phyloP scores from a whole-genome alignment of 2,888 invertebrate species.

The Exephanes ischioxanthus region DNA sequence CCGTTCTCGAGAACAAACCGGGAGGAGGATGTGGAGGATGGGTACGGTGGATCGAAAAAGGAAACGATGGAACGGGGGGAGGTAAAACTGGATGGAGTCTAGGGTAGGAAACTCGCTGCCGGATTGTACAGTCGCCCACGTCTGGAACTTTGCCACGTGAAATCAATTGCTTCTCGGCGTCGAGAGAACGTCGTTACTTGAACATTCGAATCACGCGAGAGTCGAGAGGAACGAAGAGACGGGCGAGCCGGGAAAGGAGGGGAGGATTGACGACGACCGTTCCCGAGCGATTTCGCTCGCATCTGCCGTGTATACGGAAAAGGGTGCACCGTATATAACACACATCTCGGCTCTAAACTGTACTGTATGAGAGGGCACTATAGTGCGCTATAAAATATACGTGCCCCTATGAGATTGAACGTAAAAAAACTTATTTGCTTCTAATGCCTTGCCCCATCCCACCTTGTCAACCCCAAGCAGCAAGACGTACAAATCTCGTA shows the following conservation, averaged over 20 bases:
- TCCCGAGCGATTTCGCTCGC: conserved; percentile 60
- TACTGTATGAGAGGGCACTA: neutral
- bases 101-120: conserved; percentile 19
- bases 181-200: conserved; percentile 75
- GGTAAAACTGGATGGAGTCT: conserved; percentile 25
- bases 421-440: conserved; percentile 33
- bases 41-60: conserved; percentile 36
- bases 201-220: conserved; percentile 74
- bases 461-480: neutral
- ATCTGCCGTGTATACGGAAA: conserved; percentile 42
- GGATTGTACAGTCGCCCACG: conserved; percentile 58
- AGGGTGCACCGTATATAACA: conserved; percentile 16
- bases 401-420: conserved; percentile 15
- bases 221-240: conserved; percentile 43
- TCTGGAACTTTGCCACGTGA: conserved; percentile 77
- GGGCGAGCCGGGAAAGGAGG: conserved; percentile 2
- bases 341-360: neutral
- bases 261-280: conserved; percentile 61
- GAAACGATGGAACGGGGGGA: conserved; percentile 17
- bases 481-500: neutral
- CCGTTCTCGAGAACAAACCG: conserved; percentile 60
- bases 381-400: conserved; percentile 7
- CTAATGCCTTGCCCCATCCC: neutral
- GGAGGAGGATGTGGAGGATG: conserved; percentile 38
- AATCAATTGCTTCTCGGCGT: conserved; percentile 76